Evolutionary conservation across 2,797 vertebrate genomes (phyloP), one percentile per base, ranked within the genome.

Genomic region (Tadarida brasiliensis): DNA sequence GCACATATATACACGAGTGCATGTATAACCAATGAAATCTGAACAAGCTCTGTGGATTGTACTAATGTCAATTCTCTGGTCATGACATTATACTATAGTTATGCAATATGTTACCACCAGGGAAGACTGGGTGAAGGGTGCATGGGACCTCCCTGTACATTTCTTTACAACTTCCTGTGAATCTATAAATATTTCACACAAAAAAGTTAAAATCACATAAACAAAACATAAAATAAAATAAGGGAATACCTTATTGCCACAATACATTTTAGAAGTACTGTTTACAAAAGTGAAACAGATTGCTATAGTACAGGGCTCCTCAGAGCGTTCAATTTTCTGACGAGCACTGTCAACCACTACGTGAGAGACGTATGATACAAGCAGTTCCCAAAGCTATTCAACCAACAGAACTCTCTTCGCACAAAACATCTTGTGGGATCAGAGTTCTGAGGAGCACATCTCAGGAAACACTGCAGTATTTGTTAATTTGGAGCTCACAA

Each of bases 401-500:
- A 95, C 51, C 81, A 87, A 81, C n/a, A 54, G 63, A 86, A 86
- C 20, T 92, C 77, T 92, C 17, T 91, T 81, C 54, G 88, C 35
- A 65, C n/a, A 12, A 39, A n/a, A 91, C 35, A 67, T 33, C 63
- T 88, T 80, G 35, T 67, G 39, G 65, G 65, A 89, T 76, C 56
- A 59, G 49, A 91, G 68, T 83, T 92, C 86, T 81, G 57, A 89
- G 56, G 59, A 89, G 30, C 24, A 30, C 12, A 91, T 56, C 61
- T 88, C 51, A 78, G 73, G 30, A 96, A 96, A 86, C 8, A 82
- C 35, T 93, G n/a, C 68, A 82, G 15, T 26, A 78, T 80, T 93
- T 96, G 24, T 68, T 89, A 96, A 96, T 92, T 92, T 33, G 77
- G 59, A 88, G 56, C 59, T 87, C 96, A 96, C 24, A 96, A 59